Evolutionary conservation across 2,113 vertebrate genomes (phyloP).

Genomic region (Paedocypris sp.): DNA sequence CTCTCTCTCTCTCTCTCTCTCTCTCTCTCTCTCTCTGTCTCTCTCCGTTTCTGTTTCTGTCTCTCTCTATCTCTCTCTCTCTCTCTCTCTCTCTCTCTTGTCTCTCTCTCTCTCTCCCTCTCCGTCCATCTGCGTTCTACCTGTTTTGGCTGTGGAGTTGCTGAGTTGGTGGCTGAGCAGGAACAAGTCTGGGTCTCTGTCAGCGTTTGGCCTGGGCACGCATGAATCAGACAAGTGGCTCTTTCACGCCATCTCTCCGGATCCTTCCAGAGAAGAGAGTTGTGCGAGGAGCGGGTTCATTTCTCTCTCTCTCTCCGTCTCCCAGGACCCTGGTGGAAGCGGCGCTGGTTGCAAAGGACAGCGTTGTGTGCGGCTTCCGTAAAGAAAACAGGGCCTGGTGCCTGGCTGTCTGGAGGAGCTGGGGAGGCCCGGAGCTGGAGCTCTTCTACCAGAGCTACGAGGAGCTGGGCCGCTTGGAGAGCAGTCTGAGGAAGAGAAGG

Average conservation of each 20-base stretch:
- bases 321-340: slow-evolving; percentile 72
- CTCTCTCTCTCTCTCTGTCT: no score
- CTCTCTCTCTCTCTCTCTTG: no score
- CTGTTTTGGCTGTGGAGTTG: no score
- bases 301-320: slow-evolving; percentile 8
- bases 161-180: neutral
- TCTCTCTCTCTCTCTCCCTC: no score
- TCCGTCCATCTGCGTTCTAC: no score
- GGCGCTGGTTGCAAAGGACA: slow-evolving; percentile 74
- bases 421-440: slow-evolving; percentile 78
- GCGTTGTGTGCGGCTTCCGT: slow-evolving; percentile 79
- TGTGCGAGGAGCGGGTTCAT: slow-evolving; percentile 39
- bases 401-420: slow-evolving; percentile 89
- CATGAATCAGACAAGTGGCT: slow-evolving; percentile 7
- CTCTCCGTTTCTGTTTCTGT: no score
- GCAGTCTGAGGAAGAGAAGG: slow-evolving; percentile 73
- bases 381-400: slow-evolving; percentile 69
- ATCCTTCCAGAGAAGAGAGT: slow-evolving; percentile 38
- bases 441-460: slow-evolving; percentile 87
- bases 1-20: no score
- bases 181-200: neutral
- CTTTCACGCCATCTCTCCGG: slow-evolving; percentile 22
- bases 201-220: neutral
- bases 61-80: no score
- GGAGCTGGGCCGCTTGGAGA: slow-evolving; percentile 76